Base-by-base conservation (phyloP, 2,888 invertebrate species). In the Adineta ricciae region DNA sequence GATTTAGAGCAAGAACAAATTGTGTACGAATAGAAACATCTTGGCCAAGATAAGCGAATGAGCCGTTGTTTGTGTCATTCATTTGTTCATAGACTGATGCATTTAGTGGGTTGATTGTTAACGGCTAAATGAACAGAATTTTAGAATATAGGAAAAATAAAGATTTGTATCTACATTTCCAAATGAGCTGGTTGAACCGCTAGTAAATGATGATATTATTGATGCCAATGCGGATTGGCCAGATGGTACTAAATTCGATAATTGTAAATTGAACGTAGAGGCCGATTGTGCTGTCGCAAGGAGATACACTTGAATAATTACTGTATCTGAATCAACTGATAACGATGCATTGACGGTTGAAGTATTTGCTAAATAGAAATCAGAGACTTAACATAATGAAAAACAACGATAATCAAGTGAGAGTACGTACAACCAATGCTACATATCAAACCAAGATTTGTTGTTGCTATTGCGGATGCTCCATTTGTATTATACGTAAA, bases 371-470 rank as follows among this genome's bases (percentile, higher is more conserved):
- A 36, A 19, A 19, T 32, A 2, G 5, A 85, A 21, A 83, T 83
- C 36, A 78, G 72, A 72, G 72, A 38, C 21, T 52, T 5, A 46
- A 46, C 46, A 46, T n/a, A 83, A 16, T 38, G 4, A 32, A 2
- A 27, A 19, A 21, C n/a, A 41, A 36, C 36, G n/a, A 83, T 24
- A 14, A 56, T n/a, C 27, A 27, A 0, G 4, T 9, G 46, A 19
- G 36, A 72, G 24, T 78, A 41, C 41, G 38, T 41, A 78, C 78
- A 73, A 85, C 54, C 83, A 16, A 85, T 52, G 38, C 73, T 85
- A 73, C 85, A 85, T 54, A 85, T 78, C 11, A 83, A 72, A 32
- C 85, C 85, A 56, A 50, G 41, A 24, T 41, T 24, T 38, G 84
- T 72, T 52, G 50, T 52, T 27, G 49, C 85, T 82, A 19, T 1